Conservation (phyloP, 2,113 vertebrate genomes). For the Oxyruncus cristatus region DNA sequence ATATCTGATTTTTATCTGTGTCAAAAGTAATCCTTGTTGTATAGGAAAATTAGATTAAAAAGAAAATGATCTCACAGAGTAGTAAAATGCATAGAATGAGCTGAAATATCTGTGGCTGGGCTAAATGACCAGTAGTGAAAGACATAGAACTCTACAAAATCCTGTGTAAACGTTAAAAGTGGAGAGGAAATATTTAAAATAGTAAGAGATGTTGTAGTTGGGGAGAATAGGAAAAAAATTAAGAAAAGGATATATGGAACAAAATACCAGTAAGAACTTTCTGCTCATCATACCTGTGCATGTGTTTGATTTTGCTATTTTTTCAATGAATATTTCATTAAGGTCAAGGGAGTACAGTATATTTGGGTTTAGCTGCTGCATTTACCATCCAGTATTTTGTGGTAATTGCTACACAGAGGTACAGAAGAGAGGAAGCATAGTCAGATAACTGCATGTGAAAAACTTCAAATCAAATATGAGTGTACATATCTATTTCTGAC, state of each 20-base stretch:
- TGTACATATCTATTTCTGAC: neutral
- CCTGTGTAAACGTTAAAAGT: neutral
- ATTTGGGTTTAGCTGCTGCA: neutral
- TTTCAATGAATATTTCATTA: neutral
- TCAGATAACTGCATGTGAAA: neutral
- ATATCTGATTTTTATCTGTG: neutral
- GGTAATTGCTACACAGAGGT: neutral
- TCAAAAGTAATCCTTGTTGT: neutral
- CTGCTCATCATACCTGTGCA: accelerated
- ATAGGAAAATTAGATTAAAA: neutral
- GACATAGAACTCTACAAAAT: neutral
- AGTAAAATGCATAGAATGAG: neutral
- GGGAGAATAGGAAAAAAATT: neutral
- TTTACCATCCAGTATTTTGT: neutral
- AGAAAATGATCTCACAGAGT: neutral
- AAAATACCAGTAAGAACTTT: neutral
- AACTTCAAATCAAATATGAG: neutral
- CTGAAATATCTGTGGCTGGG: neutral
- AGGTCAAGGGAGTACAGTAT: neutral
- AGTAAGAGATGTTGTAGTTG: neutral
- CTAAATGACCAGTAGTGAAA: neutral
- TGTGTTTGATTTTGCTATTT: neutral
- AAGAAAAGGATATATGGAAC: neutral
- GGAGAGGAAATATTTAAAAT: neutral
- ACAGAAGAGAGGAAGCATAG: neutral